phyloP scores from a whole-genome alignment of 2,888 invertebrate species.

The Phrixothrix hirtus region DNA sequence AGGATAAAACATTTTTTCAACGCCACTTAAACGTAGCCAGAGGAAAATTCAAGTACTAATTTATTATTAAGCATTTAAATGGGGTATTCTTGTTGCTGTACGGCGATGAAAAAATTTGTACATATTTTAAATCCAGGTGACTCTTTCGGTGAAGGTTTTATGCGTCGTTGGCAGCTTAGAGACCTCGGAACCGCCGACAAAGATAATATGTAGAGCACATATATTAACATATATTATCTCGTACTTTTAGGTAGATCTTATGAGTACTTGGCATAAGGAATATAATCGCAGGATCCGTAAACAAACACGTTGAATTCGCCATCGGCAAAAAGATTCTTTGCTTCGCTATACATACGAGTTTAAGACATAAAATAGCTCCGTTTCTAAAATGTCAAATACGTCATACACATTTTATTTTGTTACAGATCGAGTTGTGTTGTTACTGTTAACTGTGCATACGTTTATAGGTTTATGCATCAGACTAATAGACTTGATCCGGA shows the following conservation, averaged over 20 bases:
- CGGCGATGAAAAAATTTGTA: constrained; percentile 13
- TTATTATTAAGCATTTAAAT: too few relatives aligned
- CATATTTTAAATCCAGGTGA: constrained; percentile 10
- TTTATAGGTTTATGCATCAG: constrained; percentile 38
- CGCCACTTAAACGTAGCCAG: not conserved
- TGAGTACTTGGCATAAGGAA: constrained; percentile 38
- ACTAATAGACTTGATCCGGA: constrained; percentile 35
- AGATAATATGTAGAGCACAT: constrained; percentile 56
- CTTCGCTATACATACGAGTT: constrained; percentile 41
- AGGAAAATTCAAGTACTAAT: not conserved
- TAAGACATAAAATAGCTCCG: too few relatives aligned
- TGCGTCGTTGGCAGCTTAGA: constrained; percentile 30
- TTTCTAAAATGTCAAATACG: constrained; percentile 50
- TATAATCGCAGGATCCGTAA: constrained; percentile 40
- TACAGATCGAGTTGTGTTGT: constrained; percentile 28
- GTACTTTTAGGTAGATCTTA: constrained; percentile 35
- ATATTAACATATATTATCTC: constrained; percentile 54
- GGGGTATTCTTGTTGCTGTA: too few relatives aligned
- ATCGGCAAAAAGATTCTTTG: constrained; percentile 32
- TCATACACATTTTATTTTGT: constrained; percentile 47
- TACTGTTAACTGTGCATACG: constrained; percentile 36
- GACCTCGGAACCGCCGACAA: constrained; percentile 52
- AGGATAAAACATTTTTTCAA: not conserved
- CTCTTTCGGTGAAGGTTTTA: constrained; percentile 15
- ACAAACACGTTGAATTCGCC: constrained; percentile 38